These are phyloP conservation scores for Mimachlamys varia DNA, from an alignment of 2,888 invertebrate genomes.

Conservation along the genomic window DNA sequence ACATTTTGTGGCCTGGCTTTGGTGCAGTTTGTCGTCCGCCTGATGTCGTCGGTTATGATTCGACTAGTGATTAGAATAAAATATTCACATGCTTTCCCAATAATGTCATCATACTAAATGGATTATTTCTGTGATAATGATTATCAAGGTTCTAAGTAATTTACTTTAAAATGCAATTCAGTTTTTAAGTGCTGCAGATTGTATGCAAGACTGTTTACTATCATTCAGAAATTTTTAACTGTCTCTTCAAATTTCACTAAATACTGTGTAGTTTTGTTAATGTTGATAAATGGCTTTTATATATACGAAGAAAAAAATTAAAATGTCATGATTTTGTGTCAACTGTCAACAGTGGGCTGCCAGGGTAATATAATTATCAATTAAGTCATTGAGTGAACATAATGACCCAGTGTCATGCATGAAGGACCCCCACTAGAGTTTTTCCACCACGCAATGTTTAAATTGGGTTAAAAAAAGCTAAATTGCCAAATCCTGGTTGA, in stretches of 20 bases:
- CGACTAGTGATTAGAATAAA: background rate
- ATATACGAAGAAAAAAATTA: background rate
- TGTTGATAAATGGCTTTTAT: slow-evolving; percentile 12
- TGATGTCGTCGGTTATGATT: background rate
- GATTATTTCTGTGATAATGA: background rate
- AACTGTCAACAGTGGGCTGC: slow-evolving; percentile 9
- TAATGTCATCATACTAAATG: slow-evolving; percentile 16
- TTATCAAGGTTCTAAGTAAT: background rate
- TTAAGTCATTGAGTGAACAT: slow-evolving; percentile 14
- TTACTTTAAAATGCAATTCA: slow-evolving; percentile 15
- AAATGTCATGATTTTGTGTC: slow-evolving; percentile 31
- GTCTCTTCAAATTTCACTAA: background rate
- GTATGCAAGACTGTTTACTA: background rate
- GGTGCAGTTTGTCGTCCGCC: background rate
- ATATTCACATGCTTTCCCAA: slow-evolving; percentile 6
- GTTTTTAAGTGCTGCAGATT: background rate
- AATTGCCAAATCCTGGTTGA: slow-evolving; percentile 8
- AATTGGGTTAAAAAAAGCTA: slow-evolving; percentile 3
- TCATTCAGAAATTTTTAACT: background rate
- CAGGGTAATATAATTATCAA: slow-evolving; percentile 27
- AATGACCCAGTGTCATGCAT: slow-evolving; percentile 2
- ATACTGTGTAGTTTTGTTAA: background rate
- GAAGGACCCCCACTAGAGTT: slow-evolving; percentile 15
- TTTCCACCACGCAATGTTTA: background rate
- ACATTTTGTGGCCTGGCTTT: background rate